Conservation (phyloP, 2,797 vertebrate species). For the Phoebastria nigripes region DNA sequence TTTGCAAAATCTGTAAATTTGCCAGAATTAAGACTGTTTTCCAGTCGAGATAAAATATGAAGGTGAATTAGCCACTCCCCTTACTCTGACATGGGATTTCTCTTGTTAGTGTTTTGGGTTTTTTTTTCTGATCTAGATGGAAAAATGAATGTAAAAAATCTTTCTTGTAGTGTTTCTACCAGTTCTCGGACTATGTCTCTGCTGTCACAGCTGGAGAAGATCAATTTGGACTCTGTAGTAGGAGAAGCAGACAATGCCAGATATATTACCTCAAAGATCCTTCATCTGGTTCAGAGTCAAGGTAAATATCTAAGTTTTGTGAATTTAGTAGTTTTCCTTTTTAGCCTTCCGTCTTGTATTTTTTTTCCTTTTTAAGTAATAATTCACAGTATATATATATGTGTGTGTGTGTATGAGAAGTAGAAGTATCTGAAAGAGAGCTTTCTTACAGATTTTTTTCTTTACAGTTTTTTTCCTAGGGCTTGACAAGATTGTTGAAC, state of each 20-base stretch:
- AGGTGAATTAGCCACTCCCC: not conserved
- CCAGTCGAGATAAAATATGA: not conserved
- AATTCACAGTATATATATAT: not conserved
- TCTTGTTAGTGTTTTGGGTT: not conserved
- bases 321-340: not conserved
- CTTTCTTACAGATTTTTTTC: not conserved
- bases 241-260: constrained; percentile 82
- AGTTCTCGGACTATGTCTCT: constrained; percentile 87
- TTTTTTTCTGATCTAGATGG: not conserved
- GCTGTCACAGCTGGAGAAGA: constrained; percentile 90
- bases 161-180: constrained; percentile 79
- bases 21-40: not conserved
- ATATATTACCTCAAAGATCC: constrained; percentile 91
- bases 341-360: not conserved
- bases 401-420: not conserved
- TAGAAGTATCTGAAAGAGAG: not conserved
- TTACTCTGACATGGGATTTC: not conserved
- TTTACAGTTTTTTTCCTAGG: not conserved
- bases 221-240: constrained; percentile 79
- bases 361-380: not conserved
- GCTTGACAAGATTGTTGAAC: not conserved
- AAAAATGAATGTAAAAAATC: not conserved
- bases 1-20: not conserved
- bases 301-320: constrained; percentile 73
- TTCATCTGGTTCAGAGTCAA: constrained; percentile 95